Percentiles rank a stretch among this genome's conserved stretches.
These are phyloP conservation scores for Probosciger aterrimus DNA, from an alignment of 2,113 vertebrate species.

Conservation along the genomic window DNA sequence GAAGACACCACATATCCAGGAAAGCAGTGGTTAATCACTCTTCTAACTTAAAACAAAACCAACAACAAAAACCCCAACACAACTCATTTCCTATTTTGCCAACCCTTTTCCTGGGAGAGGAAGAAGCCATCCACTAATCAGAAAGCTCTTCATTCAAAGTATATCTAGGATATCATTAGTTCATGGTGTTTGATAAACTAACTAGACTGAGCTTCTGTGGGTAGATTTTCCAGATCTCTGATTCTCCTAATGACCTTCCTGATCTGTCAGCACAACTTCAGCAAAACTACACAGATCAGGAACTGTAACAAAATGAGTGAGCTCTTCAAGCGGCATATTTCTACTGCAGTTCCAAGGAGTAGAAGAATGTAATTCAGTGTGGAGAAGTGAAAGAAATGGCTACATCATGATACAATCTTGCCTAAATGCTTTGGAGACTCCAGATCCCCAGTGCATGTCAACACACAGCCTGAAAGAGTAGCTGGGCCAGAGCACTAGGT, in stretches of 20 bases:
- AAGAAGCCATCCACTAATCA: neutral
- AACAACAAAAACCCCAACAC: neutral
- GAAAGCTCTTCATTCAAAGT: neutral
- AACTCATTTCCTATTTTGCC: neutral
- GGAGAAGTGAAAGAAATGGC: conserved; percentile 6
- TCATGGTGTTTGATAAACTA: neutral
- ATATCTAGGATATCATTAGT: neutral
- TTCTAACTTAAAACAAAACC: neutral
- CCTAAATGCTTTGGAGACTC: conserved; percentile 23
- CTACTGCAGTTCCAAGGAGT: neutral
- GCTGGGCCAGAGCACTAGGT: neutral
- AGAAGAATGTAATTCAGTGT: neutral
- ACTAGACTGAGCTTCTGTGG: neutral
- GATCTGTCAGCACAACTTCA: neutral
- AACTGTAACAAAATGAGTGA: neutral
- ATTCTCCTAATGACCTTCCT: neutral
- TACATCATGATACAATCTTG: neutral
- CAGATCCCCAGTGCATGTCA: conserved; percentile 37
- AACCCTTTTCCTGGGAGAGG: neutral
- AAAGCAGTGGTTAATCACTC: neutral
- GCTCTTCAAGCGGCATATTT: neutral
- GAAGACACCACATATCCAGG: neutral
- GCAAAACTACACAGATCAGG: neutral
- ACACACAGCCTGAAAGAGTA: neutral
- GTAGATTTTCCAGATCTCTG: neutral